phyloP scores from a whole-genome alignment of 2,113 vertebrate genomes.

The Sander vitreus region DNA sequence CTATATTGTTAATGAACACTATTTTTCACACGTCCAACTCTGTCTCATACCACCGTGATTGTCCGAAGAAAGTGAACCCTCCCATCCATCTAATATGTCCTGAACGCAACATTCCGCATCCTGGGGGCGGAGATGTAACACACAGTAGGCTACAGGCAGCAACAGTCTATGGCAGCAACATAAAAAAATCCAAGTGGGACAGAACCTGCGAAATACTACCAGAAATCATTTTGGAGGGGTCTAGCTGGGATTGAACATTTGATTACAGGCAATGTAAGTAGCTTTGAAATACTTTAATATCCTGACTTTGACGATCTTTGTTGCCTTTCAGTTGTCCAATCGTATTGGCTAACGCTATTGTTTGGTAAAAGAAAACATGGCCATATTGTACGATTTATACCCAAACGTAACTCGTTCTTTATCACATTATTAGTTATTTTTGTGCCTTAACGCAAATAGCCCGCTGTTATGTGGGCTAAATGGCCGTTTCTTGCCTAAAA shows the following conservation, averaged over 20 bases:
- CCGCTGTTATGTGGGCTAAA: neutral
- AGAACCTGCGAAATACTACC: neutral
- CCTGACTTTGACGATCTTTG: neutral
- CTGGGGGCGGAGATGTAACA: constrained; percentile 12
- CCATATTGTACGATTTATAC: neutral
- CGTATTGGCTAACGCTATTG: neutral
- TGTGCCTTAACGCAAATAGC: fast-evolving
- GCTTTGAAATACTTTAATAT: neutral
- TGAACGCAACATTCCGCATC: constrained; percentile 37
- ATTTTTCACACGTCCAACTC: neutral
- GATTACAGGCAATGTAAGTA: constrained; percentile 9
- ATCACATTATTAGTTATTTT: fast-evolving
- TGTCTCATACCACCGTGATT: neutral
- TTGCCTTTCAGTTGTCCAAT: neutral
- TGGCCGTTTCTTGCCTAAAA: neutral
- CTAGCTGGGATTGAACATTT: neutral
- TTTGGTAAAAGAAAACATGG: constrained; percentile 9
- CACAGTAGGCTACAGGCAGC: too few relatives aligned
- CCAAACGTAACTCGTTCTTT: too few relatives aligned
- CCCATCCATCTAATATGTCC: fast-evolving
- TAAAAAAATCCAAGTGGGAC: neutral
- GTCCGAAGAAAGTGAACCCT: neutral
- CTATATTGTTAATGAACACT: neutral
- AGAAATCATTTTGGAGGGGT: neutral
- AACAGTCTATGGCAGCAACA: too few relatives aligned